phyloP scores from a whole-genome alignment of 53 echinoderm and acorn worm genomes.

The Glandiceps talaboti region DNA sequence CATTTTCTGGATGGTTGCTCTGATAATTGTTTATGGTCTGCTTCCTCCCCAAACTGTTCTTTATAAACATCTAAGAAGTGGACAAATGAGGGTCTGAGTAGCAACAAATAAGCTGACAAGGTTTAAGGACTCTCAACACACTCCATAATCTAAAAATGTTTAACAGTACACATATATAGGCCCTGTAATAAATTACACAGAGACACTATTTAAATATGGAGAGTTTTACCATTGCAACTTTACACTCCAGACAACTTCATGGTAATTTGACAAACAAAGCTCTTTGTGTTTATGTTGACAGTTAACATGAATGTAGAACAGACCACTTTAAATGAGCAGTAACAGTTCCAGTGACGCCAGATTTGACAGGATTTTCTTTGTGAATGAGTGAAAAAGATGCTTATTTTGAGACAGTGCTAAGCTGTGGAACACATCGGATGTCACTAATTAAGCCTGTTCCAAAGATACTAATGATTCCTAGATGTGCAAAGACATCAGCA shows the following conservation, averaged over 20 bases:
- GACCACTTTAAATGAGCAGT: no score
- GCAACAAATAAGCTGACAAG: background rate
- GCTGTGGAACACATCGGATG: background rate
- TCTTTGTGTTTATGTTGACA: no score
- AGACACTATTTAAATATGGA: no score
- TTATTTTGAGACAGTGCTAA: background rate
- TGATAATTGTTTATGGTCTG: slow-evolving; percentile 19
- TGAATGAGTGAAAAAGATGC: background rate
- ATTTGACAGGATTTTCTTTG: background rate
- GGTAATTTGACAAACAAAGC: no score
- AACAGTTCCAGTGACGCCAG: background rate
- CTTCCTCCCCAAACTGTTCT: slow-evolving; percentile 13
- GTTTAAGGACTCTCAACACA: background rate
- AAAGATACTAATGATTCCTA: background rate
- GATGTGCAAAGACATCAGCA: background rate
- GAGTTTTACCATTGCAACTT: no score
- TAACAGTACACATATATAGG: no score
- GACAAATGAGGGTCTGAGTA: background rate
- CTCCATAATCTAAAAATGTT: no score
- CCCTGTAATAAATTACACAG: no score
- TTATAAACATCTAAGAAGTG: background rate
- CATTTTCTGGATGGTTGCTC: slow-evolving; percentile 21
- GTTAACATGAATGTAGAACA: no score
- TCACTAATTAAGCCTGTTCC: background rate
- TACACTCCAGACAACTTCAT: no score